Conservation (phyloP, 2,113 vertebrate species). For the Sprattus sprattus region DNA sequence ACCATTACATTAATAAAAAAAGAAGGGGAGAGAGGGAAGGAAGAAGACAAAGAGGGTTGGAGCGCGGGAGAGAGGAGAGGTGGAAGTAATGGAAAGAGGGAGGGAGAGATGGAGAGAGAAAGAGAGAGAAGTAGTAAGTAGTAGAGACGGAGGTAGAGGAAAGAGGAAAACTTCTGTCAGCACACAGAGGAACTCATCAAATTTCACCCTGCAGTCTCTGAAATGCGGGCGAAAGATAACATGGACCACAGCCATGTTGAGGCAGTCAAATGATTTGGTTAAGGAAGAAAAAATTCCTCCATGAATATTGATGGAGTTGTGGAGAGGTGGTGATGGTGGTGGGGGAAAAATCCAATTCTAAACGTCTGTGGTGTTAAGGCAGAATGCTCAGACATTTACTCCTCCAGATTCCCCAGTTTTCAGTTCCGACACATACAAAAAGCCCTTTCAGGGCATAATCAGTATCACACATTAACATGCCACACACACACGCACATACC, state of each 20-base stretch:
- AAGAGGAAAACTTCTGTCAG: not conserved
- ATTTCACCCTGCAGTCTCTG: not conserved
- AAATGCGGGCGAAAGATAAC: not conserved
- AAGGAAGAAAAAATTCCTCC: not conserved
- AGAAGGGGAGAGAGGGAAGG: not conserved
- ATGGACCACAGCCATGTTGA: not conserved
- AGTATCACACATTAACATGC: slow-evolving; percentile 12
- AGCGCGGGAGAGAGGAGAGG: not conserved
- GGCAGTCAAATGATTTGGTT: slow-evolving; percentile 1
- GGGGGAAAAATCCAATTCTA: not conserved
- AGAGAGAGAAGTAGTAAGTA: not conserved
- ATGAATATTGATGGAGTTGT: slow-evolving; percentile 4
- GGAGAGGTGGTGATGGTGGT: not conserved
- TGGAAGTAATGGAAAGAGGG: not conserved
- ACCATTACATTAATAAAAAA: not conserved
- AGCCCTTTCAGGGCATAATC: not conserved
- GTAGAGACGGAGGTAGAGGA: not conserved
- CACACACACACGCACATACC: slow-evolving; percentile 31
- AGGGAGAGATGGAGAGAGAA: not conserved
- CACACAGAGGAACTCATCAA: not conserved
- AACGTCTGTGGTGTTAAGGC: not conserved
- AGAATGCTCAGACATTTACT: slow-evolving; percentile 1
- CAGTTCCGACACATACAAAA: not conserved
- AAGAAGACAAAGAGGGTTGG: not conserved
- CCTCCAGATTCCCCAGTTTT: not conserved